Conservation (phyloP, 2,888 invertebrate species). For the Parnassius smintheus region DNA sequence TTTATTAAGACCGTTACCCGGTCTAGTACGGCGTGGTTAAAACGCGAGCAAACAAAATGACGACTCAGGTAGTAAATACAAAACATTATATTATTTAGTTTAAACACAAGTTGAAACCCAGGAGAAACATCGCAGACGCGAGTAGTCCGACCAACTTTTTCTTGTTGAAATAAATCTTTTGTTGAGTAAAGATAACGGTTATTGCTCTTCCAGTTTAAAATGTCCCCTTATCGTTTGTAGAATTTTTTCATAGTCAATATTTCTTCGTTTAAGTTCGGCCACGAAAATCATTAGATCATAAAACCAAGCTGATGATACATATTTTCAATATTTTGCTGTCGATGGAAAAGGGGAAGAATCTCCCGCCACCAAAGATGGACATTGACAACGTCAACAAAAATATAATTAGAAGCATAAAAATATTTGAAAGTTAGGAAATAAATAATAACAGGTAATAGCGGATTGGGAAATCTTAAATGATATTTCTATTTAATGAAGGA, state of each 20-base stretch:
- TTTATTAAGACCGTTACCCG: conserved; percentile 19
- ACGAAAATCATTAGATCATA: no score
- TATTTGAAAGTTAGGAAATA: no score
- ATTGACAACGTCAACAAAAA: no score
- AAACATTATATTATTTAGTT: conserved; percentile 42
- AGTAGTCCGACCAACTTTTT: conserved; percentile 20
- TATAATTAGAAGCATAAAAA: no score
- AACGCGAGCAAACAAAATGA: conserved; percentile 25
- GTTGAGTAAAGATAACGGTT: conserved; percentile 26
- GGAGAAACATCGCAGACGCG: conserved; percentile 34
- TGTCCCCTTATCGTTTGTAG: conserved; percentile 12
- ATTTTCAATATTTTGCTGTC: no score
- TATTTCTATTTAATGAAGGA: neutral
- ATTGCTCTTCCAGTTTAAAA: conserved; percentile 19
- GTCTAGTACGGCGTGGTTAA: conserved; percentile 19
- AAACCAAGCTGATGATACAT: no score
- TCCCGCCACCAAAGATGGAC: no score
- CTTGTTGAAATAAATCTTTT: conserved; percentile 25
- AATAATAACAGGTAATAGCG: no score
- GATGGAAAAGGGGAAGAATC: no score
- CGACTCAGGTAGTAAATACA: conserved; percentile 33
- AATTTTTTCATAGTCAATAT: conserved; percentile 1
- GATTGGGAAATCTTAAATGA: neutral
- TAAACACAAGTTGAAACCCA: conserved; percentile 35
- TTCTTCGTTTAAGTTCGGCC: no score